Evolutionary conservation across 2,888 invertebrate genomes (phyloP).

Genomic region (Cheilosia grossa): DNA sequence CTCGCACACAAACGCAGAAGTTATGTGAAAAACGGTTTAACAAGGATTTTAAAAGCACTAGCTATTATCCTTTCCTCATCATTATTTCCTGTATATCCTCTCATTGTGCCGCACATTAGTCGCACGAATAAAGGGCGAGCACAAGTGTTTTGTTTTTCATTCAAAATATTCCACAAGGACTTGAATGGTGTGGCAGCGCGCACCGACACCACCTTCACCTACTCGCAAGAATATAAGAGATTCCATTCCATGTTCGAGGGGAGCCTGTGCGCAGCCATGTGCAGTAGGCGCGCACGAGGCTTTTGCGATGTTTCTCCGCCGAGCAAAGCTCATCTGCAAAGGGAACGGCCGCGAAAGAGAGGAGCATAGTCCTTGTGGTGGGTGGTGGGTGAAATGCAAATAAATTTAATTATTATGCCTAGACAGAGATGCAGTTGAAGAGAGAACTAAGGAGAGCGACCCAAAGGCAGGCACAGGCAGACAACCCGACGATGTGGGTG

Average conservation of each 20-base stretch:
- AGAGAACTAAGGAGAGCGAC: constrained; percentile 23
- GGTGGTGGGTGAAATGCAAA: constrained; percentile 57
- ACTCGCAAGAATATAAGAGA: constrained; percentile 17
- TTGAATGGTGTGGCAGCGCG: background rate
- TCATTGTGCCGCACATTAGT: constrained; percentile 58
- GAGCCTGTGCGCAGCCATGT: background rate
- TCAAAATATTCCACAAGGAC: constrained; percentile 50
- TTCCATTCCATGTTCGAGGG: background rate
- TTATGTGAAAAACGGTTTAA: constrained; percentile 58
- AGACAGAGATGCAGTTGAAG: constrained; percentile 16
- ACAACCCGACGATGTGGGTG: constrained; percentile 65
- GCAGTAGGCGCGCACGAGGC: background rate
- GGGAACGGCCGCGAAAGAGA: background rate
- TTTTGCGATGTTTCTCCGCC: background rate
- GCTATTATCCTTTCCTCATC: constrained; percentile 59
- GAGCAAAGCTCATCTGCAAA: background rate
- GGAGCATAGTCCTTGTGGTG: background rate
- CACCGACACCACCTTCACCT: background rate
- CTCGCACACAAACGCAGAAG: background rate
- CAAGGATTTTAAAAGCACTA: constrained; percentile 64
- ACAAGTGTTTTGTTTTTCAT: constrained; percentile 71
- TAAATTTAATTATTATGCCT: constrained; percentile 61
- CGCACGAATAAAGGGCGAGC: constrained; percentile 58
- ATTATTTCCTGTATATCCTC: constrained; percentile 47
- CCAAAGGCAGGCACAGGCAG: constrained; percentile 11